Conservation (phyloP, 2,888 invertebrate genomes). For the Miltochrista miniata region DNA sequence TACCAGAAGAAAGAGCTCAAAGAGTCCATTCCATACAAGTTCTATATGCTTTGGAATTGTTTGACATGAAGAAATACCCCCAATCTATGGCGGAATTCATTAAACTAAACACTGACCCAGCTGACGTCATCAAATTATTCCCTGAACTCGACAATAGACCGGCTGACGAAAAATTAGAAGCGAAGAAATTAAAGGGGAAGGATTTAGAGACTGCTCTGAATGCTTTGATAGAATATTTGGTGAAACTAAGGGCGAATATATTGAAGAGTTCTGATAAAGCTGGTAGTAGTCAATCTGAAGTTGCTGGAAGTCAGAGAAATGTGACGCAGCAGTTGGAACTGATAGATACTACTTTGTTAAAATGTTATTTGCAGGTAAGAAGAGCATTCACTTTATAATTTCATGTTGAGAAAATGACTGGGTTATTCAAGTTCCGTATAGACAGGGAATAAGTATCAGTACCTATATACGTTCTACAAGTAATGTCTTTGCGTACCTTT, state of each 20-base stretch:
- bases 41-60: conserved; percentile 94
- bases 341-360: conserved; percentile 98
- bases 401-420: background rate
- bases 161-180: conserved; percentile 40
- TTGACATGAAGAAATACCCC: conserved; percentile 93
- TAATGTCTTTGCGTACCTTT: no score
- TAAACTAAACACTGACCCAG: conserved; percentile 95
- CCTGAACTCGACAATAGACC: conserved; percentile 90
- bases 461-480: no score
- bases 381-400: background rate
- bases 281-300: conserved; percentile 38
- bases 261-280: conserved; percentile 46
- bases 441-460: no score
- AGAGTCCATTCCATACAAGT: conserved; percentile 95
- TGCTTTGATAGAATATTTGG: conserved; percentile 95
- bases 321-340: conserved; percentile 87
- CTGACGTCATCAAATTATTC: conserved; percentile 97
- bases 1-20: conserved; percentile 90
- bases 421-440: background rate
- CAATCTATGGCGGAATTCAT: conserved; percentile 96
- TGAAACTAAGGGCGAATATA: conserved; percentile 86
- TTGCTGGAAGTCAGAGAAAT: conserved; percentile 54
- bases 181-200: conserved; percentile 87
- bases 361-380: conserved; percentile 95
- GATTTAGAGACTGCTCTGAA: conserved; percentile 94